Evolutionary conservation across 2,797 vertebrate species (phyloP), one percentile per base, ranked within the genome.

Genomic region (Peromyscus aztecus): DNA sequence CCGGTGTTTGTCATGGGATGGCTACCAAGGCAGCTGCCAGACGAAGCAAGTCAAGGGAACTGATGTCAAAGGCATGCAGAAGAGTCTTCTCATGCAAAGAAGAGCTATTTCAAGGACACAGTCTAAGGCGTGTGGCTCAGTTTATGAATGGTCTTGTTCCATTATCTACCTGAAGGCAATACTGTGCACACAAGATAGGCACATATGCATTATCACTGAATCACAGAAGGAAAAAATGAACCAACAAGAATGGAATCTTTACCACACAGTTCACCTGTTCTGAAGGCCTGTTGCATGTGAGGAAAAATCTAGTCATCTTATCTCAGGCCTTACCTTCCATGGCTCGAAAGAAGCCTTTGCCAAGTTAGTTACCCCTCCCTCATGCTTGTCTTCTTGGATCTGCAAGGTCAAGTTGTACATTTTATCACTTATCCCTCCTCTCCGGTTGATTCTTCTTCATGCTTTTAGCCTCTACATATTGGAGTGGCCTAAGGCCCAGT

Each of bases 201-300:
- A 84, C 24, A 0, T 67, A 34, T n/a, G 95, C 76, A 43, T 52
- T 80, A 77, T 49, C 29, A 34, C 17, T 52, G 43, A 73, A 31
- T 94, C 29, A 76, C 75, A 73, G 40, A 91, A 82, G 61, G 31
- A 89, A 90, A 94, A 67, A 78, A 49, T 63, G 7, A 90, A 69
- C 82, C 49, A 34, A 23, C 85, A 83, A 63, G 90, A 67, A 37
- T 37, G 37, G 6, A 86, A 11, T 7, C 43, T 43, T 78, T 84
- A 40, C 4, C 1, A 4, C 4, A 9, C 4, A 40, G 46, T n/a
- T 93, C 3, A 69, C 80, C 67, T 87, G 40, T 52, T 92, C 82
- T 91, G 77, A 73, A 91, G 67, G n/a, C 37, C 34, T 11, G 10
- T 8, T 86, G 61, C 27, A 9, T 46, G 6, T 29, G 55, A 85